phyloP scores from a whole-genome alignment of 2,888 invertebrate species.

The Stegophylla sp. region DNA sequence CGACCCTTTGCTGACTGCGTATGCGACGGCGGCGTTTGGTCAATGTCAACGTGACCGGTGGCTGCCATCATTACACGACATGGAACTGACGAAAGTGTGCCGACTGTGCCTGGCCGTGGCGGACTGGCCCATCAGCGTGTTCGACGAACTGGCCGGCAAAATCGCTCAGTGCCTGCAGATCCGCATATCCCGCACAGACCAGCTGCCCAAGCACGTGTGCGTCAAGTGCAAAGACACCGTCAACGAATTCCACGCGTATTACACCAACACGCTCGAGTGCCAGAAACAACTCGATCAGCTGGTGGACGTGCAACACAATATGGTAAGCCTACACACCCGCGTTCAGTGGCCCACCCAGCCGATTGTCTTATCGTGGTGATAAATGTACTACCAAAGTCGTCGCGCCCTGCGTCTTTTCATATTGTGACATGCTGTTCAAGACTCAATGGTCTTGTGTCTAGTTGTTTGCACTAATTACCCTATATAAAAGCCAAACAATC shows the following conservation, averaged over 20 bases:
- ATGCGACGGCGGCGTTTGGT: background rate
- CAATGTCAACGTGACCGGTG: conserved; percentile 30
- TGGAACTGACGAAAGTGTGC: conserved; percentile 51
- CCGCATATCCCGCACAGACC: conserved; percentile 45
- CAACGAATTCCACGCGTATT: conserved; percentile 45
- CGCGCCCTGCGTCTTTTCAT: too few relatives aligned
- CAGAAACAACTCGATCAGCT: conserved; percentile 52
- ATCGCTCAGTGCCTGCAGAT: conserved; percentile 45
- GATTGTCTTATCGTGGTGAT: too few relatives aligned
- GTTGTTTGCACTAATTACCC: too few relatives aligned
- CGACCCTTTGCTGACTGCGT: background rate
- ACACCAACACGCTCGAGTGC: conserved; percentile 36
- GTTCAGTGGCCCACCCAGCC: too few relatives aligned
- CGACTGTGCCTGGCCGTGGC: conserved; percentile 37
- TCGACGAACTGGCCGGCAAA: conserved; percentile 38
- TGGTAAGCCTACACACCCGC: conserved; percentile 18
- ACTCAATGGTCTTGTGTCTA: too few relatives aligned
- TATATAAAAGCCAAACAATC: too few relatives aligned
- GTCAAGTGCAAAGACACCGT: conserved; percentile 48
- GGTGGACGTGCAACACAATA: conserved; percentile 33
- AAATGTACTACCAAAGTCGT: too few relatives aligned
- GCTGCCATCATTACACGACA: background rate
- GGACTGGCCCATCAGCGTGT: conserved; percentile 49
- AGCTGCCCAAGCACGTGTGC: conserved; percentile 53
- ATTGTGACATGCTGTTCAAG: too few relatives aligned